phyloP scores from a whole-genome alignment of 2,888 invertebrate genomes.

The Spodoptera littoralis region DNA sequence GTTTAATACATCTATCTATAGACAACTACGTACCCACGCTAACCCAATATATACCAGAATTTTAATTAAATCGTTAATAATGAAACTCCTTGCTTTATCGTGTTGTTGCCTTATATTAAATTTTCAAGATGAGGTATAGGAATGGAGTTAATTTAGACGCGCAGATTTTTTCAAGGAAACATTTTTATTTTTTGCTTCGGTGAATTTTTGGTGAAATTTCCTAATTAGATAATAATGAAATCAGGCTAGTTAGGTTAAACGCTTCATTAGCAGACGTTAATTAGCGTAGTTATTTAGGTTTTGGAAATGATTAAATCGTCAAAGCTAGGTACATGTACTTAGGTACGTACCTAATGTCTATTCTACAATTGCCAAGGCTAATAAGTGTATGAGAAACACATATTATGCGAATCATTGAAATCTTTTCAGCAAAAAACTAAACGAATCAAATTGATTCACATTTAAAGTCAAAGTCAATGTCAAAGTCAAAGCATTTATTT shows the following conservation, averaged over 20 bases:
- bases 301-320: constrained; percentile 1
- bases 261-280: neutral
- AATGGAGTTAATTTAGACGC: constrained; percentile 44
- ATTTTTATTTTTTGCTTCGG: constrained; percentile 7
- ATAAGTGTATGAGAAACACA: too few species aligned
- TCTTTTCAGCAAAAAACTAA: neutral
- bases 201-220: constrained; percentile 8
- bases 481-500: too few species aligned
- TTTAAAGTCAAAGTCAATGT: too few species aligned
- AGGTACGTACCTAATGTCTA: too few species aligned
- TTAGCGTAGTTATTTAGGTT: neutral
- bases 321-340: too few species aligned
- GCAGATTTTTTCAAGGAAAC: constrained; percentile 20
- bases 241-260: constrained; percentile 11
- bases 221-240: constrained; percentile 30
- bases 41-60: constrained; percentile 46
- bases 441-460: too few species aligned
- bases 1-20: constrained; percentile 13
- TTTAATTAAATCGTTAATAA: constrained; percentile 61
- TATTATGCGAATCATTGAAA: neutral
- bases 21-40: constrained; percentile 15
- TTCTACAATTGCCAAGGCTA: too few species aligned
- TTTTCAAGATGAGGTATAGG: constrained; percentile 40
- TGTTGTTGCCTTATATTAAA: constrained; percentile 48
- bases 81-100: constrained; percentile 42